Percentiles rank a stretch among this genome's conserved stretches.
Conservation (phyloP, 1,140 invertebrate species). For the Cotesia chilonis region DNA sequence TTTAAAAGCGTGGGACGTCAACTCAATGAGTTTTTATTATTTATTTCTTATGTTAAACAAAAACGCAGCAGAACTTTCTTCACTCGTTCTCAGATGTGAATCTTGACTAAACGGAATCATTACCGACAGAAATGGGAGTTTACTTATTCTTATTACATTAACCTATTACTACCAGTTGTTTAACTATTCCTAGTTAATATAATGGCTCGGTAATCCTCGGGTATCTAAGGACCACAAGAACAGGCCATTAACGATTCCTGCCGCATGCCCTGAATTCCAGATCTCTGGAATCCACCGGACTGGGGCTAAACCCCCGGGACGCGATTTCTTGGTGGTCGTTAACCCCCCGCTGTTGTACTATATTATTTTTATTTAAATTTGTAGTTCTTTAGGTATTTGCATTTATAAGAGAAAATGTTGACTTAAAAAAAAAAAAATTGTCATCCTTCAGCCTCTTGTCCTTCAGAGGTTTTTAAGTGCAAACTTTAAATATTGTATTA, state of each 20-base stretch:
- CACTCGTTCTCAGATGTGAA: not conserved
- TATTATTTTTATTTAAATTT: constrained; percentile 17
- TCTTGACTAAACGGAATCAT: no score
- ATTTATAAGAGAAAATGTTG: not conserved
- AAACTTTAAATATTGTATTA: constrained; percentile 10
- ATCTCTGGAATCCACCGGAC: constrained; percentile 19
- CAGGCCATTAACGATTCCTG: constrained; percentile 21
- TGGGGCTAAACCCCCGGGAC: constrained; percentile 1
- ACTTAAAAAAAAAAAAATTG: not conserved
- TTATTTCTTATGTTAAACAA: not conserved
- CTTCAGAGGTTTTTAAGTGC: not conserved
- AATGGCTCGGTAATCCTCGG: constrained; percentile 29
- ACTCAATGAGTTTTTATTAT: constrained; percentile 11
- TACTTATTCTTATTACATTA: constrained; percentile 2
- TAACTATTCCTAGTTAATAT: constrained; percentile 31
- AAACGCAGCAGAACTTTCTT: not conserved
- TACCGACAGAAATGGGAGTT: no score
- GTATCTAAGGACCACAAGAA: constrained; percentile 30
- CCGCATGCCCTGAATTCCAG: constrained; percentile 32
- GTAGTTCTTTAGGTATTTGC: not conserved
- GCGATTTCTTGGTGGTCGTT: not conserved
- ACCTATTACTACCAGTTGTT: not conserved
- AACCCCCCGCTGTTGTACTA: constrained; percentile 2
- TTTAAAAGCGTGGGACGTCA: constrained; percentile 30
- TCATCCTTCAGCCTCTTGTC: constrained; percentile 14